Evolutionary conservation across 2,797 vertebrate genomes (phyloP), one percentile per base, ranked within the genome.

Genomic region (Eulemur mongoz): DNA sequence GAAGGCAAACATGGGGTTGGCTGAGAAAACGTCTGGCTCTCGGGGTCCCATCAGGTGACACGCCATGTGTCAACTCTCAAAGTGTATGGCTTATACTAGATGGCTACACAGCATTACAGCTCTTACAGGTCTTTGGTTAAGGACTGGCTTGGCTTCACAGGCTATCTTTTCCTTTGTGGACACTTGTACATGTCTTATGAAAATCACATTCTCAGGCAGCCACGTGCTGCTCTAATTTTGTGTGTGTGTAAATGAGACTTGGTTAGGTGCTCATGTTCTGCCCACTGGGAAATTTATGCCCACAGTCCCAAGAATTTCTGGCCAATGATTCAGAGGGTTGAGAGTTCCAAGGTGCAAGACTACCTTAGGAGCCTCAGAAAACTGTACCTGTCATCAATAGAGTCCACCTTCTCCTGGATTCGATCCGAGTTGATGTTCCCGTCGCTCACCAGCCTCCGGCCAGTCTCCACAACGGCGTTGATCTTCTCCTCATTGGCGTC

Each of bases 401-500:
- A 99, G 97, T 99, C 99, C 97, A 99, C 99, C 96, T 99, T 99
- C 98, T 99, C 99, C 97, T 99, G 99, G 98, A 99, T 99, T 97
- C 98, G 99, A 78, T 99, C 99, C 0, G 99, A 98, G 69, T 99
- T 99, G 98, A 99, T 99, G 98, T 99, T 99, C 72, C 99, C 99
- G 12, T 99, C 99, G 11, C 99, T 99, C n/a, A 99, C 99, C 70
- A 99, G 99, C 95, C 99, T 99, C 54, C 99, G 99, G 20, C 99
- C 99, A 0, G 99, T 99, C 95, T 99, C 99, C 20, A 99, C 99
- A 76, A 99, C 99, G 0, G 99, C 98, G 1, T 99, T 99, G 97
- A 99, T 99, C 98, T 99, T 99, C 97, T 99, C 99, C 97, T 99
- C 99, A 2, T 99, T 99, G 98, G 99, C 99, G 20, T 99, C 99